phyloP scores from a whole-genome alignment of 1,140 invertebrate species.

The Sipha flava region DNA sequence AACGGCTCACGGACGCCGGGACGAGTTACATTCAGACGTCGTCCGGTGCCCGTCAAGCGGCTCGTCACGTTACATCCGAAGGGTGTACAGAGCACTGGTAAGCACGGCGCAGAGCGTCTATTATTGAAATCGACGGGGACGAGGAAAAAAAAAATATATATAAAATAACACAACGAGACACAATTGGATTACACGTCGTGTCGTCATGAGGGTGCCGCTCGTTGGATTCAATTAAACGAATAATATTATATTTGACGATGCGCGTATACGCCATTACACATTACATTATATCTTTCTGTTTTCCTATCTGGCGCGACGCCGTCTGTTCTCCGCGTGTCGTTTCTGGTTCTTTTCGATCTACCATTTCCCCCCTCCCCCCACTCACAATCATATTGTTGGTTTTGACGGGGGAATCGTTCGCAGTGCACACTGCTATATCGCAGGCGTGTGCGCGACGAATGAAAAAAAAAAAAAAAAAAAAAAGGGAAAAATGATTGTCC shows the following conservation, averaged over 20 bases:
- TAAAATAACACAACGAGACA: conserved; percentile 17
- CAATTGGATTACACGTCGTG: conserved; percentile 8
- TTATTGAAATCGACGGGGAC: background rate
- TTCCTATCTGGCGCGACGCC: too few species aligned
- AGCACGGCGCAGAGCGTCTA: too few species aligned
- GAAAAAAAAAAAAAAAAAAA: background rate
- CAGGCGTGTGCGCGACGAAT: background rate
- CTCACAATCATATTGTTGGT: background rate
- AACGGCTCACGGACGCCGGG: background rate
- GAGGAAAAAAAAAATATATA: too few species aligned
- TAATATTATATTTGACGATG: background rate
- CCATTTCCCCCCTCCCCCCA: background rate
- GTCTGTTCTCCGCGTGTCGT: background rate
- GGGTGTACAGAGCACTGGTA: too few species aligned
- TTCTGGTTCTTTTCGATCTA: background rate
- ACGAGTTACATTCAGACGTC: background rate
- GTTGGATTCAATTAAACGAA: conserved; percentile 10
- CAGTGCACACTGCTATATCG: background rate
- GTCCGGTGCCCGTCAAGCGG: background rate
- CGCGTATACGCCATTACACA: too few species aligned
- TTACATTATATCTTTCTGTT: too few species aligned
- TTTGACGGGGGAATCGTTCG: background rate
- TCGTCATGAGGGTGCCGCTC: background rate
- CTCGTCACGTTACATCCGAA: too few species aligned
- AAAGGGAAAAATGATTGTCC: background rate